A percentile compares a stretch with the other conserved stretches of the same genome.
Evolutionary conservation across 2,888 invertebrate species (phyloP).

Genomic region (Biston betularia): DNA sequence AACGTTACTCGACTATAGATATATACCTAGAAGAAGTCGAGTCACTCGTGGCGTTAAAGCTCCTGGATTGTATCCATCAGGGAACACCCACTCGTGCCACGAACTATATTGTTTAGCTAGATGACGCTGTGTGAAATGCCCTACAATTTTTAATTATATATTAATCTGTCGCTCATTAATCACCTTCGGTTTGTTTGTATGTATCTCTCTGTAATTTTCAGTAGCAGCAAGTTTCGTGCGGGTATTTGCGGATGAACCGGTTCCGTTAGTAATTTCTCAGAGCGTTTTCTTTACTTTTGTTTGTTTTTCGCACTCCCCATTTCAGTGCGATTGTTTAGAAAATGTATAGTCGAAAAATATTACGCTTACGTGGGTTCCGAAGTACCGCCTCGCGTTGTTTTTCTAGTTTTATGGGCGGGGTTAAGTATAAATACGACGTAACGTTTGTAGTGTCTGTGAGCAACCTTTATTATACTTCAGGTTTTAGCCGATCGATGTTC

Average conservation of each 20-base stretch:
- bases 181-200: neutral
- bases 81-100: too few species aligned
- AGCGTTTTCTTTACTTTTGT: constrained; percentile 44
- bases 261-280: constrained; percentile 46
- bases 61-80: too few species aligned
- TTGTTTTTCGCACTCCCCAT: constrained; percentile 42
- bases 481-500: constrained; percentile 22
- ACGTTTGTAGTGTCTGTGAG: constrained; percentile 13
- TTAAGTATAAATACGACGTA: constrained; percentile 34
- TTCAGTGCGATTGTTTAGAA: constrained; percentile 36
- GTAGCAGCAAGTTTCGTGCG: constrained; percentile 22
- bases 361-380: constrained; percentile 36
- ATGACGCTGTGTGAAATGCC: too few species aligned
- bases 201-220: constrained; percentile 6
- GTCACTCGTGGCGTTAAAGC: too few species aligned
- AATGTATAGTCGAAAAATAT: constrained; percentile 39
- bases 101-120: too few species aligned
- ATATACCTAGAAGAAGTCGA: too few species aligned
- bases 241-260: constrained; percentile 36
- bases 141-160: too few species aligned
- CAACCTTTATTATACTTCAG: constrained; percentile 16
- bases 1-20: too few species aligned
- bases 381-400: constrained; percentile 29
- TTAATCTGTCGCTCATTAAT: too few species aligned
- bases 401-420: constrained; percentile 31